Conservation (phyloP, 1,140 invertebrate genomes). For the Copidosoma floridanum region DNA sequence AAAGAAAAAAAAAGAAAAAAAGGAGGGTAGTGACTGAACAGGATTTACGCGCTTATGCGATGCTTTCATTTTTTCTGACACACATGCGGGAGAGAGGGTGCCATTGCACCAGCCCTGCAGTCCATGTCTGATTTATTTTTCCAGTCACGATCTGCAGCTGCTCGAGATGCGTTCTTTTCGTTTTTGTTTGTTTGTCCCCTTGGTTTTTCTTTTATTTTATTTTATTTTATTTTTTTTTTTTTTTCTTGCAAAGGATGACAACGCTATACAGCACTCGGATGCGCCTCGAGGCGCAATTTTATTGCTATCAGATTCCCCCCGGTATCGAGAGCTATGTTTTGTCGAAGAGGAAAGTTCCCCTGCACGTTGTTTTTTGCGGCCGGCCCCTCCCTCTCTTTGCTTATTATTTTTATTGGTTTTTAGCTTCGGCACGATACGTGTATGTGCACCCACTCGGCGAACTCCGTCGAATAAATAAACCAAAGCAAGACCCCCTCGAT, state of each 20-base stretch:
- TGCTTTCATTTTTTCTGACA: constrained; percentile 12
- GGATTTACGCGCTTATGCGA: constrained; percentile 18
- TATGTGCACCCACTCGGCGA: too few species aligned
- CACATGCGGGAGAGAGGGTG: not conserved
- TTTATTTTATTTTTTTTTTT: too few species aligned
- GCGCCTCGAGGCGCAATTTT: constrained; percentile 1
- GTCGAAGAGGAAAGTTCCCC: not conserved
- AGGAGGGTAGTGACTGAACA: too few species aligned
- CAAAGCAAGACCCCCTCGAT: constrained; percentile 3
- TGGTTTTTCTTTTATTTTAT: too few species aligned
- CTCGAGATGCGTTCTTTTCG: not conserved
- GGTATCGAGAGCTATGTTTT: not conserved
- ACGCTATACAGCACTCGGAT: too few species aligned
- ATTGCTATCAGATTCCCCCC: constrained; percentile 13
- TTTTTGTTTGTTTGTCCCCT: not conserved
- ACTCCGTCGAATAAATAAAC: constrained; percentile 5
- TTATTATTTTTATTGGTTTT: constrained; percentile 14
- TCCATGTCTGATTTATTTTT: constrained; percentile 19
- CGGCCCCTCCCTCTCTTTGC: not conserved
- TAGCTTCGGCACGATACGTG: not conserved
- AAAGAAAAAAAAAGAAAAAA: not conserved
- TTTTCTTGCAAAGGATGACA: too few species aligned
- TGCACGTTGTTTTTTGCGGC: not conserved
- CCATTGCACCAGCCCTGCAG: not conserved
- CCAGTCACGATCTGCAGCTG: constrained; percentile 2